These are phyloP conservation scores for Herminia tarsipennalis DNA, from an alignment of 2,888 invertebrate genomes.

Conservation along the genomic window DNA sequence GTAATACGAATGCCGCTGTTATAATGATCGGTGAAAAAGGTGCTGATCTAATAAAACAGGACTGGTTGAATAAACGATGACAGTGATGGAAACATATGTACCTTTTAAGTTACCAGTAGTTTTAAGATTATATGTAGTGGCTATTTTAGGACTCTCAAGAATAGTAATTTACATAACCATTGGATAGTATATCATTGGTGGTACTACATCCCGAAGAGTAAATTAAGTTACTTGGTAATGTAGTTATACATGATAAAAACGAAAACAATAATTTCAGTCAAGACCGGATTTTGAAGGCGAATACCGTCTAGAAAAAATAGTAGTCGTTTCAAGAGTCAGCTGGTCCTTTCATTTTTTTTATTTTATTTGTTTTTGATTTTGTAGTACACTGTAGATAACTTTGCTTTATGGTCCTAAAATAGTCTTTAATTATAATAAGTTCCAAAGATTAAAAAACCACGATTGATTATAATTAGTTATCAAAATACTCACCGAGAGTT, in stretches of 20 bases:
- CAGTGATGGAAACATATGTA: constrained; percentile 32
- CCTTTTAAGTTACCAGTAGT: constrained; percentile 42
- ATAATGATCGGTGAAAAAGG: constrained; percentile 97
- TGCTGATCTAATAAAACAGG: constrained; percentile 93
- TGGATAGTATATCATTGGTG: too few species aligned
- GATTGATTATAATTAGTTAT: constrained; percentile 1
- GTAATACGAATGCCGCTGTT: constrained; percentile 96
- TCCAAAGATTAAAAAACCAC: constrained; percentile 36
- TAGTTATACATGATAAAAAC: too few species aligned
- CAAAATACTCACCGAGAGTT: too few species aligned
- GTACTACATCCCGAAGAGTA: too few species aligned
- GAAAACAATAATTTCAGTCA: too few species aligned
- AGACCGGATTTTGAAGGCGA: too few species aligned
- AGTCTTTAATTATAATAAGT: constrained; percentile 16
- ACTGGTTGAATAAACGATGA: constrained; percentile 87
- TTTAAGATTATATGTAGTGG: constrained; percentile 13
- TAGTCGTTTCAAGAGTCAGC: too few species aligned
- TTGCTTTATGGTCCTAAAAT: constrained; percentile 6
- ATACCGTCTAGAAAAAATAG: too few species aligned
- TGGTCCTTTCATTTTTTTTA: too few species aligned
- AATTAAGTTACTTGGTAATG: too few species aligned
- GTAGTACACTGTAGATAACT: background rate
- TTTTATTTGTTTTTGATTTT: background rate
- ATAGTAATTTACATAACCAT: too few species aligned
- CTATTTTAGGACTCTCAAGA: constrained; percentile 8